phyloP scores from a whole-genome alignment of 2,113 vertebrate species.

The Oceanodroma tethys region DNA sequence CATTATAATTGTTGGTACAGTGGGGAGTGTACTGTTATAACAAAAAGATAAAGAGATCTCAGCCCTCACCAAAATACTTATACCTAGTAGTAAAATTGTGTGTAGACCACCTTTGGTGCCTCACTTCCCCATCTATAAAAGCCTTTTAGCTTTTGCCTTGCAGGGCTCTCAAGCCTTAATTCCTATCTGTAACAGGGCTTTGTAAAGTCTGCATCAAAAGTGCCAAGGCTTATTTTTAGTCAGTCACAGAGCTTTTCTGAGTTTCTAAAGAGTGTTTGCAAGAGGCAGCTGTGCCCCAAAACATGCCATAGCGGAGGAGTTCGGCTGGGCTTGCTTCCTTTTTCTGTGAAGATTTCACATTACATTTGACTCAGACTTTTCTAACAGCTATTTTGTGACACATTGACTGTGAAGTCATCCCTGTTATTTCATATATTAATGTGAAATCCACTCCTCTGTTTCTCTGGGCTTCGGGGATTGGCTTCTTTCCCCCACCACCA shows the following conservation, averaged over 20 bases:
- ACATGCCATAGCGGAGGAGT: neutral
- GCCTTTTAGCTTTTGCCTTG: neutral
- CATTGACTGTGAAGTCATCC: neutral
- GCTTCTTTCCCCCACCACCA: neutral
- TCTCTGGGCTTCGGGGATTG: neutral
- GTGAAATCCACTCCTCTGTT: neutral
- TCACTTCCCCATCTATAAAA: neutral
- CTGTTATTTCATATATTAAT: conserved; percentile 17
- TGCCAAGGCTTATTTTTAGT: conserved; percentile 6
- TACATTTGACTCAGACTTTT: neutral
- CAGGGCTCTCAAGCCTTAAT: neutral
- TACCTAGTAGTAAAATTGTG: neutral
- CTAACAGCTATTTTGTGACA: neutral
- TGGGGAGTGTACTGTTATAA: neutral
- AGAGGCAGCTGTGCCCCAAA: neutral
- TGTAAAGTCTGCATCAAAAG: neutral
- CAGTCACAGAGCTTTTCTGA: neutral
- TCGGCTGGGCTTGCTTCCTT: neutral
- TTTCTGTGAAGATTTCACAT: neutral
- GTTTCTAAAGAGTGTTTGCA: neutral
- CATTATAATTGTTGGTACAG: neutral
- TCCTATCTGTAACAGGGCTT: neutral
- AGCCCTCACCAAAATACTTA: neutral
- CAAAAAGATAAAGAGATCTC: neutral
- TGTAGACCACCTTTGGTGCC: neutral